These are phyloP conservation scores for Octopus sinensis DNA, from an alignment of 1,140 invertebrate genomes.

Conservation along the genomic window DNA sequence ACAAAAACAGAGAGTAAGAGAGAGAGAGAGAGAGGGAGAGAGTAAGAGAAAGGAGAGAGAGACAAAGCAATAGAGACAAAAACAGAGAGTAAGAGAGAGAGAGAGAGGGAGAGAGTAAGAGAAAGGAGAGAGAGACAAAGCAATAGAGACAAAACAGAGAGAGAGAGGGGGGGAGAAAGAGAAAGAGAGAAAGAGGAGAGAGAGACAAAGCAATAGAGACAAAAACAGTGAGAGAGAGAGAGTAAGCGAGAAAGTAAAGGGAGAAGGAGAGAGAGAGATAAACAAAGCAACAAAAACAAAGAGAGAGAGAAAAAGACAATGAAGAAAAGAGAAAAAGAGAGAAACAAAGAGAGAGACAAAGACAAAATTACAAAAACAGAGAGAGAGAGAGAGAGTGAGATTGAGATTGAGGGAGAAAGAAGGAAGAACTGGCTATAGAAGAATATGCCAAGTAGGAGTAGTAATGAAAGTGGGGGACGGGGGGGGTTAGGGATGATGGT, in stretches of 20 bases:
- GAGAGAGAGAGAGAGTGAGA: not conserved
- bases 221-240: constrained; percentile 16
- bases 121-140: not conserved
- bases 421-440: constrained; percentile 16
- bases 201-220: not conserved
- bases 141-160: constrained; percentile 9
- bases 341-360: not conserved
- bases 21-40: not conserved
- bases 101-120: not conserved
- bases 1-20: not conserved
- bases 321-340: not conserved
- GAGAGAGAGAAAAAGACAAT: constrained; percentile 21
- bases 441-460: not conserved
- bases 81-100: not conserved
- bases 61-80: not conserved
- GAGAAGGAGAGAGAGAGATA: not conserved
- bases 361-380: not conserved
- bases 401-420: constrained; percentile 19
- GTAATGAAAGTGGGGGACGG: not conserved
- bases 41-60: constrained; percentile 16
- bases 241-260: not conserved
- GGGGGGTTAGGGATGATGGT: not conserved
- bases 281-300: not conserved
- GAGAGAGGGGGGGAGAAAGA: constrained; percentile 16
- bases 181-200: constrained; percentile 6